Base-by-base conservation (phyloP, 1,140 invertebrate species). In the Geopemphigus sp. region DNA sequence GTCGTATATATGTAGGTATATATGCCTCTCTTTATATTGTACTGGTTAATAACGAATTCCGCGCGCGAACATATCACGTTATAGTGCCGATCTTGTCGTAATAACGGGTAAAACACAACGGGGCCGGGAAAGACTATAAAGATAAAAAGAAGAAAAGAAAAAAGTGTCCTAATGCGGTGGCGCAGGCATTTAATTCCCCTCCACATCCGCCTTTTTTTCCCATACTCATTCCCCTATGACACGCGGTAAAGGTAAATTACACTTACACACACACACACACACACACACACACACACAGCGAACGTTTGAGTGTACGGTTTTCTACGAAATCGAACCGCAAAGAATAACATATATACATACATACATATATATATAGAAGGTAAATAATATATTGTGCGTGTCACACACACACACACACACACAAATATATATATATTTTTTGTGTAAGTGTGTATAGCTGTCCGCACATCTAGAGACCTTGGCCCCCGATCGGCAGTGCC, bases 391-490 rank as follows among this genome's bases (percentile, higher is more conserved):
- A 70, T 54, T 54, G 26, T 72, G 5, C 26, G 17, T 54, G 50
- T 29, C 26, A 54, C 1, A 24, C 12, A 68, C 11, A 39, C 32
- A 39, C 32, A 39, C 32, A 39, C 32, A 63, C 29, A 15, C 6
- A 26, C 26, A n/a, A n/a, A 59, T 24, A 59, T 26, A 26, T 11
- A 26, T 50, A 50, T 12, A 50, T 50, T 10, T 19, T 19, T 32
- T 22, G 63, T 8, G 12, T 22, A 14, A 22, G n/a, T 24, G n/a
- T 64, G 26, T 64, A 12, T 26, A 68, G 66, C 66, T 70, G 66
- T 70, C 66, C 15, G 66, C 66, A 70, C 66, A 22, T 70, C 66
- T 26, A 54, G 66, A 68, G 22, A 29, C 68, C 68, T 54, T 72
- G 50, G 50, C 47, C 24, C 1, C 47, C 50, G 50, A 72, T 72